These are phyloP conservation scores for Orius insidiosus DNA, from an alignment of 1,140 invertebrate genomes.

Conservation along the genomic window DNA sequence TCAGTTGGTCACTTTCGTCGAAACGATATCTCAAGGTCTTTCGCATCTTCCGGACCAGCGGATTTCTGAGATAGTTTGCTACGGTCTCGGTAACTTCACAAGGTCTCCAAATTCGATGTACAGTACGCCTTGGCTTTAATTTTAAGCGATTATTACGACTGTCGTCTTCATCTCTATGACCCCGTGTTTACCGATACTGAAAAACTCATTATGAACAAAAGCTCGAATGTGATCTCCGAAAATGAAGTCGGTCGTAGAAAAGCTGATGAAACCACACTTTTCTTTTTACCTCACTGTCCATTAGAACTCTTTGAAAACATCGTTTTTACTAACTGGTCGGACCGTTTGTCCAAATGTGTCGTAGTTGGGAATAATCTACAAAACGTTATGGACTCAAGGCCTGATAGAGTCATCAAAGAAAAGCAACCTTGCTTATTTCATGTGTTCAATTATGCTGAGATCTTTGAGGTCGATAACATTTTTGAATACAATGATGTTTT, in stretches of 20 bases:
- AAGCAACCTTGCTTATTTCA: background rate
- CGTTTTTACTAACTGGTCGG: background rate
- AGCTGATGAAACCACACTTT: background rate
- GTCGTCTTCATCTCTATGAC: background rate
- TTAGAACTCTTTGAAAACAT: background rate
- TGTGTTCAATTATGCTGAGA: background rate
- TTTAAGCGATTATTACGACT: background rate
- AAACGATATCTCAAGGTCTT: no score
- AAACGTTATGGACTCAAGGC: background rate
- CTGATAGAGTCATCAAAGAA: background rate
- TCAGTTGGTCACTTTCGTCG: no score
- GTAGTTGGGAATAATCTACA: background rate
- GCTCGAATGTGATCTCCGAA: background rate
- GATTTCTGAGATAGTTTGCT: constrained; percentile 31
- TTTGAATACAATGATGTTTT: background rate
- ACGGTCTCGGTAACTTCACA: background rate
- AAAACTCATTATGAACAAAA: background rate
- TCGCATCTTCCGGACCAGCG: no score
- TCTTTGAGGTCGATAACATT: background rate
- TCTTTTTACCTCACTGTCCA: background rate
- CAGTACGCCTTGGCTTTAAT: background rate
- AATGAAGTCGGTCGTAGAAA: background rate
- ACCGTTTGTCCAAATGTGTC: background rate
- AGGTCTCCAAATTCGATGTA: background rate
- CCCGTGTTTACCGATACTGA: background rate